Evolutionary conservation across 2,888 invertebrate species (phyloP), one percentile per base, ranked within the genome.

Genomic region (Drosophila heteroneura): DNA sequence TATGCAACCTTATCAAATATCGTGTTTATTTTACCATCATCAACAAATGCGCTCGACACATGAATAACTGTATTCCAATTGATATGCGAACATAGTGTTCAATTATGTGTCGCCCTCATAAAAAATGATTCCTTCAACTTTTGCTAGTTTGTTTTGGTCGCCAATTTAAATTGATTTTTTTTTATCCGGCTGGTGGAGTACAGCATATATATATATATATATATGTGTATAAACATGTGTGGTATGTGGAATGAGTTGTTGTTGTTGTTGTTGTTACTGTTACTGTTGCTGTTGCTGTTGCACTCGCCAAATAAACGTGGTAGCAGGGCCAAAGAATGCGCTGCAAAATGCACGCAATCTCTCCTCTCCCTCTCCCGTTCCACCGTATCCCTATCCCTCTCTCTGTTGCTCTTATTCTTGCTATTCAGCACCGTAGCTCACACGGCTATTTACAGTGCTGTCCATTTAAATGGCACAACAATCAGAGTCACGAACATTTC

Each of bases 111-210:
- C 35, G 64, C 39, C 47, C 51, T 30, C 60, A 63, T 63, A 39
- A 52, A 39, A 32, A 44, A 61, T 28, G 22, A 44, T 52, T 44
- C 53, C 53, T 66, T 61, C 47, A 52, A 33, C n/a, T 74, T 54
- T 66, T 41, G 52, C 10, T 52, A 52, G 16, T 60, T 72, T 72
- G 69, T 62, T 81, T 77, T 82, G 80, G 41, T 75, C 66, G 64
- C 64, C 76, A 76, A 76, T 77, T 83, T 72, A 76, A 83, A 86
- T 83, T 86, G 86, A 86, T 83, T 83, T 83, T 82, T 73, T 66
- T 66, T 58, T 54, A 35, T 44, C 56, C 53, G 60, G 60, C 63
- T 61, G 59, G 56, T 41, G 59, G 54, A 61, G 51, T 47, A 35
- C 22, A 35, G 19, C 22, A 26, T 16, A 47, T 26, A n/a, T 16